Percentiles rank a stretch among this genome's conserved stretches.
These are phyloP conservation scores for Heptranchias perlo DNA, from an alignment of 2,113 vertebrate genomes.

Conservation along the genomic window DNA sequence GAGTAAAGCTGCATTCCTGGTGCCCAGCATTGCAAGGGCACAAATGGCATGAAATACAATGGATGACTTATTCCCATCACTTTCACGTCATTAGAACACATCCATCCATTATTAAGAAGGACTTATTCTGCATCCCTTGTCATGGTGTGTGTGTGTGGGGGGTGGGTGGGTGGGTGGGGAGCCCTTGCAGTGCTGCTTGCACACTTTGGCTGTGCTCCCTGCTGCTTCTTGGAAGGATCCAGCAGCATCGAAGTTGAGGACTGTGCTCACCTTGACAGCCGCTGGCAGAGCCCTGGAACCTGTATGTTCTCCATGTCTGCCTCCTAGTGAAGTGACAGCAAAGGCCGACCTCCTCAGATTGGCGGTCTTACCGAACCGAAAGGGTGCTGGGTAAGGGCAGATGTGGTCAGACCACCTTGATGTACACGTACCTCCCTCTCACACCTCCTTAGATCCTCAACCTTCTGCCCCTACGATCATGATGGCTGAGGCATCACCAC, in stretches of 20 bases:
- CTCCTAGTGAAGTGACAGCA: background rate
- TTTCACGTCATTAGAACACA: no score
- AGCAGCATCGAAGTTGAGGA: background rate
- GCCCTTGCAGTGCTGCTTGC: background rate
- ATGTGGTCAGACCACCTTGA: background rate
- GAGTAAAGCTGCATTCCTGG: no score
- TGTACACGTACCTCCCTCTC: background rate
- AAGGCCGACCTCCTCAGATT: background rate
- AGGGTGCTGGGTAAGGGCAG: background rate
- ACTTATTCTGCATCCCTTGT: no score
- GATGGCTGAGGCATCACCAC: background rate
- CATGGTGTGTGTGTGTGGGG: no score
- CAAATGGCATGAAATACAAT: no score
- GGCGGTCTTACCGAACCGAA: background rate
- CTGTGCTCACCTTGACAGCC: background rate
- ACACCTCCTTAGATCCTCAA: background rate
- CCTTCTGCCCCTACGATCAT: background rate
- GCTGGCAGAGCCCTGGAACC: background rate
- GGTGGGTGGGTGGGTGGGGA: background rate
- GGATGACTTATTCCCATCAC: no score
- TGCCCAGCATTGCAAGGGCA: no score
- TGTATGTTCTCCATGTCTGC: background rate
- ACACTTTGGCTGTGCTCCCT: background rate
- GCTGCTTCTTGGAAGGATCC: background rate
- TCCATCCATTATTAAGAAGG: no score